Base-by-base conservation (phyloP, 2,797 vertebrate species). In the Coregonus sp. region DNA sequence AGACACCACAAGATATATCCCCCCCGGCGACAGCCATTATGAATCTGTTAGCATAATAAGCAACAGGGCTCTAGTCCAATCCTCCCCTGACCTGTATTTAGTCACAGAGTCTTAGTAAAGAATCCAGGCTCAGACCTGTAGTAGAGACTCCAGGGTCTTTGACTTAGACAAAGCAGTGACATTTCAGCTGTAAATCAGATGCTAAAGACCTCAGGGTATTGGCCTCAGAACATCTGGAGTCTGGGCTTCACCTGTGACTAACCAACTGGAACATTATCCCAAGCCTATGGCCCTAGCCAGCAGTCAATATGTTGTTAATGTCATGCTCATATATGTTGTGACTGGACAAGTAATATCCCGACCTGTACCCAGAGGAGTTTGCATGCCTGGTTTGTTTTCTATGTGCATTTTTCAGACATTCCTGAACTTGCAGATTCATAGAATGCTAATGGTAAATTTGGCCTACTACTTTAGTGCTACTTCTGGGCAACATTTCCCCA, bases 181-280 rank as follows among this genome's bases (percentile, higher is more conserved):
- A 59, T 59, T n/a, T 59, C 54, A n/a, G n/a, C 18, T 59, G 61
- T 7, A 11, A 31, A 25, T 20, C 9, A 65, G 61, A 65, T 11
- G 29, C 29, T 35, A 20, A 25, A 70, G 40, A 70, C 12, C 5
- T 50, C 7, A 70, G 40, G 18, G n/a, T 15, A 6, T 16, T 52
- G 9, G 20, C 33, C n/a, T 15, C 33, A 31, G 7, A 31, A 54
- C 68, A 25, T 31, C 25, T 4, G 73, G 68, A 68, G 78, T 82
- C 73, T 82, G 79, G 71, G 14, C 33, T 70, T 82, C 78, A 85
- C 75, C 75, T 75, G 70, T 52, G 54, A 74, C 72, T 33, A 50
- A 33, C 29, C 35, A 29, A 74, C 20, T 1, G 40, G 5, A 59
- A n/a, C n/a, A 14, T 70, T 20, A 70, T 29, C 59, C 25, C 4